Evolutionary conservation across 2,797 vertebrate species (phyloP).

Genomic region (Macropus fuliginosus): DNA sequence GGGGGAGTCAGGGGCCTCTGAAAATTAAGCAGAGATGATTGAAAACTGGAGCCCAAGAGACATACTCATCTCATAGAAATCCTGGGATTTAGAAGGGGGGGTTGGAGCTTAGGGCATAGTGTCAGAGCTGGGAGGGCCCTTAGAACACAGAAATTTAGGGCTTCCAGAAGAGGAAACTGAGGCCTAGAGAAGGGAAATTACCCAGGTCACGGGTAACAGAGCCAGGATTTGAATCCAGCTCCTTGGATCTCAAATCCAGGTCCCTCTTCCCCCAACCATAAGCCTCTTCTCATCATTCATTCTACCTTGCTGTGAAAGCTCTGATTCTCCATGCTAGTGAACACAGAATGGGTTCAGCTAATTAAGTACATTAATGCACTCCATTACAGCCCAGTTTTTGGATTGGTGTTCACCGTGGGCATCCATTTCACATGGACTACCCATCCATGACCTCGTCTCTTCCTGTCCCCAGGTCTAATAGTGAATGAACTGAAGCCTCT

Average conservation of each 20-base stretch:
- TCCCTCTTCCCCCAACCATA: neutral
- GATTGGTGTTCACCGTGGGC: neutral
- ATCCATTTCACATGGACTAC: neutral
- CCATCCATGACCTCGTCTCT: neutral
- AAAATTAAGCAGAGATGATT: neutral
- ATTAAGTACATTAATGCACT: neutral
- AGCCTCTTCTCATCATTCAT: neutral
- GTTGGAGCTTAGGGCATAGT: neutral
- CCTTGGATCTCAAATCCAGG: neutral
- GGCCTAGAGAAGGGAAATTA: neutral
- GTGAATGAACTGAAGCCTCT: neutral
- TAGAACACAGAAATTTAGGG: neutral
- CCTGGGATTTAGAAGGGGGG: neutral
- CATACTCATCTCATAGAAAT: neutral
- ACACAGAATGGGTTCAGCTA: neutral
- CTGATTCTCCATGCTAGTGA: neutral
- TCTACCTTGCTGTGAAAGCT: neutral
- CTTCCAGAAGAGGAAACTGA: neutral
- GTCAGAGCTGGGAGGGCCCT: neutral
- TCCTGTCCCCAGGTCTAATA: neutral
- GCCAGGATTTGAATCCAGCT: neutral
- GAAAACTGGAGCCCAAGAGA: neutral
- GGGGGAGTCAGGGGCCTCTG: neutral
- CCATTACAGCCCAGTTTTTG: neutral
- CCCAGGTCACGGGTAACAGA: too few relatives aligned